Base-by-base conservation (phyloP, 2,888 invertebrate species). In the Caenorhabditis imperialis region DNA sequence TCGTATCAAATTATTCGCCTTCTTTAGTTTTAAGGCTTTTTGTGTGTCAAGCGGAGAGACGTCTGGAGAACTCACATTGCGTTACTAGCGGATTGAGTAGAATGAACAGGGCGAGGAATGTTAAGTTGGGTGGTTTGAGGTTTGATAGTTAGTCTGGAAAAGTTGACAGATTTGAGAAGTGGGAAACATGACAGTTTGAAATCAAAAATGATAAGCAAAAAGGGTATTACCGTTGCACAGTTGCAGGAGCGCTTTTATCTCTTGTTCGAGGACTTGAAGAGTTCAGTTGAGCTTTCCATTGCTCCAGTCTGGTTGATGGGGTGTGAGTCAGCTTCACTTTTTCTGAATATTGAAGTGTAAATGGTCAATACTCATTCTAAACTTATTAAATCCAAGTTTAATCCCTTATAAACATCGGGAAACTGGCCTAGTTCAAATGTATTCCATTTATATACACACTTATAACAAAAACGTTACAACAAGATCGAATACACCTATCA, bases 201-300 rank as follows among this genome's bases (percentile, higher is more conserved):
- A 27, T 25, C n/a, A 20, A 47, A n/a, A 23, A 27, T 8, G 25
- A 35, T 35, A 3, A 18, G 0, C 5, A 5, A 3, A 18, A n/a
- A 38, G n/a, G n/a, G n/a, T n/a, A 18, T 18, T 67, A 69, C 62
- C 75, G 57, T 63, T 75, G 75, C 20, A 78, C 48, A 10, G 78
- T 77, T 4, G 81, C 79, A 16, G 81, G 81, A 2, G 77, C 81
- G 55, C 78, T 79, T 33, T 50, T 50, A 55, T 82, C 81, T 40
- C 79, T 71, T 35, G 44, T 57, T 45, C 77, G 20, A n/a, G 77
- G 47, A n/a, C 67, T 71, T 18, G 57, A 58, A 1, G 63, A 50
- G 35, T 75, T 69, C 27, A 82, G 38, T 50, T 82, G 78, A 20
- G 76, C 71, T 50, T 82, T 80, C 81, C 81, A 82, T 69, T 54